A percentile compares a stretch with the other conserved stretches of the same genome.
phyloP scores from a whole-genome alignment of 1,140 invertebrate genomes.

The Uloborus diversus region DNA sequence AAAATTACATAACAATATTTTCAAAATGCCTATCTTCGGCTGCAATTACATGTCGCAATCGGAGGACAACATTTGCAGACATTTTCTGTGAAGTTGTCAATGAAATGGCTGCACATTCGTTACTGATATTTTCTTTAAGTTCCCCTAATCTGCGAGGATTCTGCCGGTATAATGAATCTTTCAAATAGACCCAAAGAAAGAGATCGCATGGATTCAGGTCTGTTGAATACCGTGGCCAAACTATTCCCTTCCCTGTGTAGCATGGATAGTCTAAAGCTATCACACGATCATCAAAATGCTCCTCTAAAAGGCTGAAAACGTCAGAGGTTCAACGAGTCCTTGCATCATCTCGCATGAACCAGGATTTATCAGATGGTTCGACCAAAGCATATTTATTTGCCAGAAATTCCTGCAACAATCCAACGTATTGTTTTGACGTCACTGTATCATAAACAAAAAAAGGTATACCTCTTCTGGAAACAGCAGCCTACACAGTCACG shows the following conservation, averaged over 20 bases:
- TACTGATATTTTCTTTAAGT: background rate
- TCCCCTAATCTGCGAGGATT: constrained; percentile 1
- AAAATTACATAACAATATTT: too few relatives aligned
- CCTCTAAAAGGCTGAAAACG: background rate
- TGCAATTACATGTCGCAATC: background rate
- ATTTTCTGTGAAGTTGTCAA: too few relatives aligned
- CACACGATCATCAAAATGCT: background rate
- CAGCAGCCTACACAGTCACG: constrained; percentile 63
- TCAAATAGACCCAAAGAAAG: constrained; percentile 55
- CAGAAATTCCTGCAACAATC: constrained; percentile 2
- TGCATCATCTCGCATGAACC: constrained; percentile 20
- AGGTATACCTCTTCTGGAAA: constrained; percentile 63
- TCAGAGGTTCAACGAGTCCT: background rate
- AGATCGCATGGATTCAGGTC: constrained; percentile 57
- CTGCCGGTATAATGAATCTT: constrained; percentile 33
- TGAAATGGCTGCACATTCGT: background rate
- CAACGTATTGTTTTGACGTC: background rate
- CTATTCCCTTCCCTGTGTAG: background rate
- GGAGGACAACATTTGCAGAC: background rate
- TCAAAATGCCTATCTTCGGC: too few relatives aligned
- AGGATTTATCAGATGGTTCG: background rate
- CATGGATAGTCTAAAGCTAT: background rate
- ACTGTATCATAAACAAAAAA: constrained; percentile 50
- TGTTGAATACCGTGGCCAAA: constrained; percentile 51
- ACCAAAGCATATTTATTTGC: background rate